Evolutionary conservation across 1,140 invertebrate species (phyloP), one percentile per base, ranked within the genome.

Genomic region (Drosophila willistoni): DNA sequence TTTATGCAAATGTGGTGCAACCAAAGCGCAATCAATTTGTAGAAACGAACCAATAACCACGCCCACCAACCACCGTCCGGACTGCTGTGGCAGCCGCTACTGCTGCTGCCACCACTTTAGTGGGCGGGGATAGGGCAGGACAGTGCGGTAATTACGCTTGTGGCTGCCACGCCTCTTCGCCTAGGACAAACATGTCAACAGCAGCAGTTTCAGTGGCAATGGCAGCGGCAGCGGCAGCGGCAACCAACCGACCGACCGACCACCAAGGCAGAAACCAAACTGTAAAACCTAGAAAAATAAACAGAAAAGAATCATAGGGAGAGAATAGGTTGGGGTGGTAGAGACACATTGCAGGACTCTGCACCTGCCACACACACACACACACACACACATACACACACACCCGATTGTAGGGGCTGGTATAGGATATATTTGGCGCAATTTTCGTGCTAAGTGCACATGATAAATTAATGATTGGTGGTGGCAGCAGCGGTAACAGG

Each of bases 381-480:
- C 47, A 73, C 22, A 42, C 34, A 60, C 34, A 42, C 13, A 60
- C 34, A 42, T 10, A 47, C 0, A 60, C 7, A 47, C 14, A 64
- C 14, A 39, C 14, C 33, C 29, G 47, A 17, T 42, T 10, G 29
- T 13, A 19, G 34, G 33, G 36, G 41, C n/a, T 17, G 34, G 25
- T 25, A 64, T 68, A 39, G 44, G 75, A 51, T 51, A 51, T 51
- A 51, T 51, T 75, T 82, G 79, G 67, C 76, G 80, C 68, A 83
- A 83, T 83, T 82, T 83, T 83, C 79, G 71, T 72, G 72, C 80
- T 83, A 83, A 83, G 75, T 83, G 80, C 80, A 83, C 80, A 79
- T 79, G 80, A 83, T 83, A 83, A 83, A 83, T 83, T 83, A 83
- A 83, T 83, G 80, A 83, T 83, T 83, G 80, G 65, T 54, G 65